These are phyloP conservation scores for Bolborhynchus lineola DNA, from an alignment of 2,113 vertebrate species.

Conservation along the genomic window DNA sequence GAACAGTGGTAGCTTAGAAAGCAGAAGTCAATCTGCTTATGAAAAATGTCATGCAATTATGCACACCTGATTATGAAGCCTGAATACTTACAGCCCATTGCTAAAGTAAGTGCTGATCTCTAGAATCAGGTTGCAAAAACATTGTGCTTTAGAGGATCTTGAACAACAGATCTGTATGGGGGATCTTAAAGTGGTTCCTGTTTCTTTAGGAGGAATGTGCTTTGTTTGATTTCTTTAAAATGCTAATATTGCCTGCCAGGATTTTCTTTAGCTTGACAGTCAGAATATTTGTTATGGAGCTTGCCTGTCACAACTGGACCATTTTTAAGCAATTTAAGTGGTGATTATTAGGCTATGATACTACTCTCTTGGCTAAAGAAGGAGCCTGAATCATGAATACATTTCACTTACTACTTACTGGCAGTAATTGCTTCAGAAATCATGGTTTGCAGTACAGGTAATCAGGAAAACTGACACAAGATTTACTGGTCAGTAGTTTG, in stretches of 20 bases:
- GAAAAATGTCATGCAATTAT: not conserved
- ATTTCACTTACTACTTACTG: not conserved
- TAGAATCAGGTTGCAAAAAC: not conserved
- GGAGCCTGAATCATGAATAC: not conserved
- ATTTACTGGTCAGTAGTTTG: not conserved
- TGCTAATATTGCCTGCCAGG: not conserved
- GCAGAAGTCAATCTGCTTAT: conserved; percentile 26
- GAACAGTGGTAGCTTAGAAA: conserved; percentile 7
- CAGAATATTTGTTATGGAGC: not conserved
- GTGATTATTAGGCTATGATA: not conserved
- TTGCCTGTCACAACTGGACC: not conserved
- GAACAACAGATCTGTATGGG: not conserved
- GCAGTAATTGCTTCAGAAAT: not conserved
- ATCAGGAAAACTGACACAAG: not conserved
- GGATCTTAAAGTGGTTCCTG: not conserved
- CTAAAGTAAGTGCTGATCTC: not conserved
- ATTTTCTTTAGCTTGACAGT: not conserved
- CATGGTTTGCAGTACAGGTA: not conserved
- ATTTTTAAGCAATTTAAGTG: not conserved
- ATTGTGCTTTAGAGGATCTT: not conserved
- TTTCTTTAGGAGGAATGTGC: not conserved
- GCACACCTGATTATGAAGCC: not conserved
- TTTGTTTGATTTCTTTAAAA: not conserved
- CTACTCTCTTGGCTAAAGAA: not conserved
- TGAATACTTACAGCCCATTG: not conserved